Percentiles rank a stretch among this genome's conserved stretches.
Evolutionary conservation across 2,113 vertebrate species (phyloP).

Genomic region (Gnathonemus longibarbis): DNA sequence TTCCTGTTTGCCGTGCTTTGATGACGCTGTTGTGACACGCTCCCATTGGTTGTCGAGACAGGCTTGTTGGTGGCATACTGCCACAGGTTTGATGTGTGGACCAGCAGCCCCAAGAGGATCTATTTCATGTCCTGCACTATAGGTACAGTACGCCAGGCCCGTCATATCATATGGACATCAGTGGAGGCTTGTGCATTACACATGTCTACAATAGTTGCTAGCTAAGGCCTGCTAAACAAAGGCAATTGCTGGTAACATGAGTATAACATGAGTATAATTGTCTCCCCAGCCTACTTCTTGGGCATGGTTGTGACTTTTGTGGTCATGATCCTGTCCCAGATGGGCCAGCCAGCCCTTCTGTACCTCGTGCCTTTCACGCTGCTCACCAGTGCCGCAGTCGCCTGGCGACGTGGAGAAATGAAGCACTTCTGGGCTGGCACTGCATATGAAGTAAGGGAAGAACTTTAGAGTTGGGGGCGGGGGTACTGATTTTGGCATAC

Average conservation of each 20-base stretch:
- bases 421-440: slow-evolving; percentile 84
- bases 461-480: neutral
- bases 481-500: neutral
- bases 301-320: slow-evolving; percentile 84
- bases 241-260: neutral
- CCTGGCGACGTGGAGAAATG: slow-evolving; percentile 77
- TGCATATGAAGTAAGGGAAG: slow-evolving; percentile 70
- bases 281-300: slow-evolving; percentile 70
- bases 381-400: slow-evolving; percentile 68
- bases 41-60: slow-evolving; percentile 37
- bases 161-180: neutral
- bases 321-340: slow-evolving; percentile 76
- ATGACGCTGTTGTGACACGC: neutral
- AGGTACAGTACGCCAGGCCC: slow-evolving; percentile 56
- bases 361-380: slow-evolving; percentile 93
- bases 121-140: slow-evolving; percentile 78
- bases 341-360: slow-evolving; percentile 89
- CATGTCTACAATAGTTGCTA: neutral
- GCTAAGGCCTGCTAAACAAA: neutral
- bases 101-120: slow-evolving; percentile 67
- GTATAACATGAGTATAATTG: neutral
- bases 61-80: slow-evolving; percentile 91
- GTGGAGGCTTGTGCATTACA: neutral
- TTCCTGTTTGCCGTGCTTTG: neutral
- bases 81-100: slow-evolving; percentile 87